Evolutionary conservation across 2,113 vertebrate species (phyloP).

Genomic region (Corythaeola cristata): DNA sequence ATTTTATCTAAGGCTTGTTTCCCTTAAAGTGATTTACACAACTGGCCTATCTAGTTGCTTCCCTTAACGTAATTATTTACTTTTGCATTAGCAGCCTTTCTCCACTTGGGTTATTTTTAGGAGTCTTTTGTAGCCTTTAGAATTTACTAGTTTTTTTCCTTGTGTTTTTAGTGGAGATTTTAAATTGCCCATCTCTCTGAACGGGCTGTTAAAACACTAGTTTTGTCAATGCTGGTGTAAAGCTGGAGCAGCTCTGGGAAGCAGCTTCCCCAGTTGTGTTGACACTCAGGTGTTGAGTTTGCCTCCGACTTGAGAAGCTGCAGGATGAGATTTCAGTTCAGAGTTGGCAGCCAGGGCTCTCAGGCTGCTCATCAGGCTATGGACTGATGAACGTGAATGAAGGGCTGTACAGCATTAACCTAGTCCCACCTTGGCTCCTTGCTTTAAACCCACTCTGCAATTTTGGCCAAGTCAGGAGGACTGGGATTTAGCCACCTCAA

Average conservation of each 20-base stretch:
- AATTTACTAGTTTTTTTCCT: neutral
- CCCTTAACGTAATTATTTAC: conserved; percentile 73
- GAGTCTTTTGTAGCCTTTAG: conserved; percentile 27
- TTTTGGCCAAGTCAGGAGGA: neutral
- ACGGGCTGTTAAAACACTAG: neutral
- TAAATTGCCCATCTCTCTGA: neutral
- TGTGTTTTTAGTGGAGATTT: neutral
- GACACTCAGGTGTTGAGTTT: neutral
- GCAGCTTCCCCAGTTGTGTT: neutral
- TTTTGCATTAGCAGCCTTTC: conserved; percentile 64
- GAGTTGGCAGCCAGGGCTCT: neutral
- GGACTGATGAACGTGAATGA: neutral
- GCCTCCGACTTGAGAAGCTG: neutral
- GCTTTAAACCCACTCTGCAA: neutral
- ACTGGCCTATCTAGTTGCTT: conserved; percentile 39
- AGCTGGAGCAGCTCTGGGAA: neutral
- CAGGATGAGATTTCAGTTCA: neutral
- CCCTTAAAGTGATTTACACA: conserved; percentile 78
- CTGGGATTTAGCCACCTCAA: neutral
- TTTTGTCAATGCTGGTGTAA: neutral
- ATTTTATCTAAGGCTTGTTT: conserved; percentile 71
- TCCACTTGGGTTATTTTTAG: conserved; percentile 57
- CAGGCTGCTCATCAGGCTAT: neutral
- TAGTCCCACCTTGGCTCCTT: neutral
- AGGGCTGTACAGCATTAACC: neutral